Evolutionary conservation across 1,140 invertebrate genomes (phyloP).

Genomic region (Tribolium castaneum): DNA sequence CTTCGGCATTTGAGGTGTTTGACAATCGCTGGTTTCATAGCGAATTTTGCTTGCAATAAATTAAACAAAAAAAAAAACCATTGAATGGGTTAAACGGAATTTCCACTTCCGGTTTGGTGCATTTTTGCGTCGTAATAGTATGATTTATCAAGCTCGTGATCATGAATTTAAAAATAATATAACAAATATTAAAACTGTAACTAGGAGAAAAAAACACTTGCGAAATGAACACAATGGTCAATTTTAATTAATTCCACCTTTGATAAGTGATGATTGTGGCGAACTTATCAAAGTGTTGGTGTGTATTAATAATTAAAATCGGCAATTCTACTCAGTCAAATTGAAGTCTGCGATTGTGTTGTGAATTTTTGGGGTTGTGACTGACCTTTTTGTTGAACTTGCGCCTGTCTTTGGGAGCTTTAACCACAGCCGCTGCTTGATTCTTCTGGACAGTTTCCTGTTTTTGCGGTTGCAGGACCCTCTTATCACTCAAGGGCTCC

Average conservation of each 20-base stretch:
- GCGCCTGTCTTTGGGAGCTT: slow-evolving; percentile 70
- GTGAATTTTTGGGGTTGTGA: background rate
- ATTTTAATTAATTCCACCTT: slow-evolving; percentile 3
- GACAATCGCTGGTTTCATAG: background rate
- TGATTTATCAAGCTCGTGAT: slow-evolving; percentile 28
- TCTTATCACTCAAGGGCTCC: slow-evolving; percentile 60
- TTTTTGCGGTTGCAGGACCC: slow-evolving; percentile 64
- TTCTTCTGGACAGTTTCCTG: slow-evolving; percentile 55
- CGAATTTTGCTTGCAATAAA: background rate
- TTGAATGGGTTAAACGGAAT: slow-evolving; percentile 17
- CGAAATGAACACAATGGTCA: slow-evolving; percentile 4
- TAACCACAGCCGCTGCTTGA: slow-evolving; percentile 63
- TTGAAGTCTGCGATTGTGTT: background rate
- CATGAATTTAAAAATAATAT: background rate
- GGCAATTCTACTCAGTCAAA: background rate
- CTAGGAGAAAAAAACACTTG: background rate
- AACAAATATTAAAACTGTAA: background rate
- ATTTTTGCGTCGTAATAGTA: slow-evolving; percentile 15
- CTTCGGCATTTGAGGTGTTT: background rate
- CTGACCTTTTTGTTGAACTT: slow-evolving; percentile 73
- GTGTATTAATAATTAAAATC: slow-evolving; percentile 9
- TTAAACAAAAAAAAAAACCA: background rate
- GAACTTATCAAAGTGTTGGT: slow-evolving; percentile 19
- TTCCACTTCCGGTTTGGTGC: slow-evolving; percentile 21
- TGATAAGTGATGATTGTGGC: slow-evolving; percentile 6